These are phyloP conservation scores for Drosophila athabasca DNA, from an alignment of 1,140 invertebrate genomes.

Conservation along the genomic window DNA sequence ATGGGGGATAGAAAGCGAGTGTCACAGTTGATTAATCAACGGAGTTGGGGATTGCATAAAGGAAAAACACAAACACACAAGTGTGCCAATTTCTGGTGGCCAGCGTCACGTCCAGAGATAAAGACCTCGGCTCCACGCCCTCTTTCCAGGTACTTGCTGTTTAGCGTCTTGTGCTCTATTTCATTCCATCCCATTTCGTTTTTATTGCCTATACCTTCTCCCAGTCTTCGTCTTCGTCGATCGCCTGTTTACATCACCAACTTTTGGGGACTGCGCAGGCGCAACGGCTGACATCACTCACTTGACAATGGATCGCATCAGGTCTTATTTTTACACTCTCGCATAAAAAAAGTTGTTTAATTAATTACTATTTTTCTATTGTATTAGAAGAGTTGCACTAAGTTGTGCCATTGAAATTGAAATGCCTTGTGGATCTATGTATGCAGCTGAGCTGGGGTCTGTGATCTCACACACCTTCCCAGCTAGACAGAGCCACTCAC, in stretches of 20 bases:
- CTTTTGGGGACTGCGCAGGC: constrained; percentile 47
- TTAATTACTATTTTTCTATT: constrained; percentile 55
- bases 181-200: constrained; percentile 33
- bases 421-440: constrained; percentile 41
- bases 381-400: constrained; percentile 53
- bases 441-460: neutral
- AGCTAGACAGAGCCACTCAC: constrained; percentile 2
- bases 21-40: constrained; percentile 42
- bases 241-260: constrained; percentile 63
- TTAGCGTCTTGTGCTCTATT: constrained; percentile 12
- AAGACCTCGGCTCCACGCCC: constrained; percentile 25
- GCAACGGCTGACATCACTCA: constrained; percentile 62
- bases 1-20: constrained; percentile 28
- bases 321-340: constrained; percentile 25
- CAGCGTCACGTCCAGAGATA: constrained; percentile 63
- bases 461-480: constrained; percentile 3
- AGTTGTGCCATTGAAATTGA: constrained; percentile 38
- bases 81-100: constrained; percentile 56
- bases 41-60: constrained; percentile 28
- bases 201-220: constrained; percentile 27
- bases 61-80: constrained; percentile 4
- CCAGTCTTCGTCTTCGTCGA: constrained; percentile 7
- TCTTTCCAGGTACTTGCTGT: constrained; percentile 3
- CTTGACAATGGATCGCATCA: constrained; percentile 10
- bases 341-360: constrained; percentile 41